These are phyloP conservation scores for Stictonetta naevosa DNA, from an alignment of 2,113 vertebrate species.

Conservation along the genomic window DNA sequence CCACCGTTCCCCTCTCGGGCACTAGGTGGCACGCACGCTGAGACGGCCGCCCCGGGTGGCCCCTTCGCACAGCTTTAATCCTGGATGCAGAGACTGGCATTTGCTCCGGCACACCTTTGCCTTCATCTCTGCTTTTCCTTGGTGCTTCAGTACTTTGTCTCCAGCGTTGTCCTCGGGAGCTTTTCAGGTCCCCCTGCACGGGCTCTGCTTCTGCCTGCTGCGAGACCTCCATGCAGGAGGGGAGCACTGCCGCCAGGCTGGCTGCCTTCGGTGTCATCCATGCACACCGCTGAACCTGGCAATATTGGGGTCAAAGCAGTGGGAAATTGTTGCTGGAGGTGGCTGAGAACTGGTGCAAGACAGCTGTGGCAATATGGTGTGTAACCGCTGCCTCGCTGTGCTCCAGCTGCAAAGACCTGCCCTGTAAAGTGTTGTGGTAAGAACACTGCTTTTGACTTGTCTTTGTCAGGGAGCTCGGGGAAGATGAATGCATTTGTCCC, in stretches of 20 bases:
- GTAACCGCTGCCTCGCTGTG: background rate
- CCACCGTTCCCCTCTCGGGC: background rate
- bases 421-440: background rate
- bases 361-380: background rate
- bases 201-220: background rate
- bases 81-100: fast-evolving
- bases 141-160: background rate
- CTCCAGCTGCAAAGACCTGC: background rate
- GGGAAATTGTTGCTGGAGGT: background rate
- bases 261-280: background rate
- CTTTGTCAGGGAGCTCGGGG: background rate
- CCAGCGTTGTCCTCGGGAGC: fast-evolving
- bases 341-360: background rate
- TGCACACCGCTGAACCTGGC: background rate
- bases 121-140: background rate
- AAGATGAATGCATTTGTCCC: background rate
- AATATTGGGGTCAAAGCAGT: background rate
- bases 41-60: background rate
- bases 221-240: background rate
- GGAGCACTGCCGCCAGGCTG: background rate
- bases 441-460: background rate
- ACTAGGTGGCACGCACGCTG: slow-evolving; percentile 30
- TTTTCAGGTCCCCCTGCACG: fast-evolving
- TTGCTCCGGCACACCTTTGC: fast-evolving
- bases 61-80: background rate